Evolutionary conservation across 1,140 invertebrate genomes (phyloP), one percentile per base, ranked within the genome.

Genomic region (Megathymus violae): DNA sequence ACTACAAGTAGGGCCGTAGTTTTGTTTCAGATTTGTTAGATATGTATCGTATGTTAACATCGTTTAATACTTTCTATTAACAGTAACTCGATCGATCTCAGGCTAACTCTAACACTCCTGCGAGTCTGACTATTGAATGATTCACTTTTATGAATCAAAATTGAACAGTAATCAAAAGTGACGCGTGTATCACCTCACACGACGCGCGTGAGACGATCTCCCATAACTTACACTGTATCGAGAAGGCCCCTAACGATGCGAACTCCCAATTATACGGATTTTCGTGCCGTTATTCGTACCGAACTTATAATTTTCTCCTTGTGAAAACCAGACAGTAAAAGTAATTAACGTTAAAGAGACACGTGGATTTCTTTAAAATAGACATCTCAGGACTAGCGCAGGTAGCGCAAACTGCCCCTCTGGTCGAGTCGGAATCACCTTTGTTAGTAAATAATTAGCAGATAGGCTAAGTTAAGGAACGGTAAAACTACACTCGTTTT

Each of bases 401-500:
- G 0, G 16, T 9, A 43, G 36, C 11, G 11, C 13, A 13, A n/a
- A n/a, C n/a, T n/a, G n/a, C n/a, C n/a, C n/a, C n/a, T n/a, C n/a
- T n/a, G n/a, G n/a, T n/a, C n/a, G n/a, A n/a, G n/a, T n/a, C n/a
- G n/a, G n/a, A n/a, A n/a, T n/a, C n/a, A n/a, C n/a, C n/a, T n/a
- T n/a, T n/a, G n/a, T n/a, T n/a, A n/a, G n/a, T n/a, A n/a, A 38
- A 11, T 38, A 38, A 4, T 38, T 3, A 38, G 11, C 36, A 38
- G n/a, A 4, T 17, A n/a, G 2, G n/a, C 17, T 17, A 22, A 2
- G 19, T 5, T 5, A 5, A 1, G 0, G n/a, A 47, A 47, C 44
- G 44, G 44, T 47, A 47, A 47, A 27, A 47, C 10, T 19, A 47
- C 44, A 11, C 44, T 47, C 44, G 44, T 47, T 47, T 47, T 46